Evolutionary conservation across 2,113 vertebrate genomes (phyloP).

Genomic region (Chaetodon auriga): DNA sequence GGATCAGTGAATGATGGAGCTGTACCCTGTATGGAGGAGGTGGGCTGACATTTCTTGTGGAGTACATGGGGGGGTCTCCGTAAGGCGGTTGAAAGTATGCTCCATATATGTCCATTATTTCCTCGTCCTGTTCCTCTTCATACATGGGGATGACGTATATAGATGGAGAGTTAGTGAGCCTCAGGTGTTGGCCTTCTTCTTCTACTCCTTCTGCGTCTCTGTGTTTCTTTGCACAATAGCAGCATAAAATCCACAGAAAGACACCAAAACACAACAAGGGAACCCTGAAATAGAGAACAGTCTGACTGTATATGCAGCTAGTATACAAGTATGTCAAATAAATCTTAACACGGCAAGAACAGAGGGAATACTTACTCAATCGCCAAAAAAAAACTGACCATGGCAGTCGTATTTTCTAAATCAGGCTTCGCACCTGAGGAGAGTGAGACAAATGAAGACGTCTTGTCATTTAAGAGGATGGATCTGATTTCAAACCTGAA

Average conservation of each 20-base stretch:
- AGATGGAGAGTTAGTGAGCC: neutral
- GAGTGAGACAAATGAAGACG: neutral
- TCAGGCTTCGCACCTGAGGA: slow-evolving; percentile 15
- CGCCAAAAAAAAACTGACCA: neutral
- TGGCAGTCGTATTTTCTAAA: slow-evolving; percentile 8
- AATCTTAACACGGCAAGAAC: neutral
- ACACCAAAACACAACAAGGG: slow-evolving; percentile 2
- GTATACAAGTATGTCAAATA: neutral
- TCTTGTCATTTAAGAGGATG: neutral
- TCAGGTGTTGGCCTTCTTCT: no score
- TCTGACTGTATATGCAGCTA: neutral
- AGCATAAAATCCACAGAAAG: slow-evolving; percentile 44
- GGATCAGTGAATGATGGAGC: neutral
- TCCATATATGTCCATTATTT: neutral
- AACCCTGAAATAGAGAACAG: slow-evolving; percentile 39
- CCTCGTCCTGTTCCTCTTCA: slow-evolving; percentile 10
- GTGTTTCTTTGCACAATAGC: neutral
- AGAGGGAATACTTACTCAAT: slow-evolving; percentile 46
- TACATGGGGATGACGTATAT: slow-evolving; percentile 44
- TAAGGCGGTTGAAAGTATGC: neutral
- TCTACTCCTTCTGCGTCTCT: neutral
- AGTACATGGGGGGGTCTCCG: slow-evolving; percentile 5
- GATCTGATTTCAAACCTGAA: neutral
- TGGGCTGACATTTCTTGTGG: slow-evolving; percentile 1
- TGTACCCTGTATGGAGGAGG: slow-evolving; percentile 52